Conservation (phyloP, 2,113 vertebrate species). For the Hirundichthys speculiger region DNA sequence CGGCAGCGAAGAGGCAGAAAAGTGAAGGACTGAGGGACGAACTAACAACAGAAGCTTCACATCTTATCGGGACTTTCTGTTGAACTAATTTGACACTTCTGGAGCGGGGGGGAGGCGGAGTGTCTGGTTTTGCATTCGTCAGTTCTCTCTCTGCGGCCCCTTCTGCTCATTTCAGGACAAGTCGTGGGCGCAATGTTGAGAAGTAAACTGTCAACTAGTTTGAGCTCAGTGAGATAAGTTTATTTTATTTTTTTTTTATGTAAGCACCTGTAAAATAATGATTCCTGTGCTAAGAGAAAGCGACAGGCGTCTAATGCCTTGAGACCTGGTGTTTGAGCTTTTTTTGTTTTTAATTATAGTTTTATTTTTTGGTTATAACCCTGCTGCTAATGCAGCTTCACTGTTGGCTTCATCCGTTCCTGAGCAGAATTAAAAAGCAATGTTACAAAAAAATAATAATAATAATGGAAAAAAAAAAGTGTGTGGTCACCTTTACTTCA, state of each 20-base stretch:
- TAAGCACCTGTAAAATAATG: constrained; percentile 4
- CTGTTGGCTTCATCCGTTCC: constrained; percentile 48
- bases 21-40: constrained; percentile 79
- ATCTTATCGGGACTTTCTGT: constrained; percentile 9
- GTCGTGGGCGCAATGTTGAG: constrained; percentile 17
- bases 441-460: background rate
- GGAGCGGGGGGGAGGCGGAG: background rate
- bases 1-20: constrained; percentile 88
- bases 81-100: constrained; percentile 48
- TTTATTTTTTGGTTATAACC: constrained; percentile 25
- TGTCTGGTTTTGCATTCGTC: constrained; percentile 52
- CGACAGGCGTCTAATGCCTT: constrained; percentile 14
- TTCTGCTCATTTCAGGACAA: constrained; percentile 39
- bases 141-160: constrained; percentile 13
- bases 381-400: constrained; percentile 28
- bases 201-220: constrained; percentile 11
- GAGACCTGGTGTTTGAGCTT: constrained; percentile 9
- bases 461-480: background rate
- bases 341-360: constrained; percentile 37
- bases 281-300: constrained; percentile 3
- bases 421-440: constrained; percentile 33
- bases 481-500: background rate
- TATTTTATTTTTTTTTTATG: constrained; percentile 5
- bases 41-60: background rate
- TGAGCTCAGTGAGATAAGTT: background rate